phyloP scores from a whole-genome alignment of 1,140 invertebrate genomes.

The Drosophila sulfurigaster region DNA sequence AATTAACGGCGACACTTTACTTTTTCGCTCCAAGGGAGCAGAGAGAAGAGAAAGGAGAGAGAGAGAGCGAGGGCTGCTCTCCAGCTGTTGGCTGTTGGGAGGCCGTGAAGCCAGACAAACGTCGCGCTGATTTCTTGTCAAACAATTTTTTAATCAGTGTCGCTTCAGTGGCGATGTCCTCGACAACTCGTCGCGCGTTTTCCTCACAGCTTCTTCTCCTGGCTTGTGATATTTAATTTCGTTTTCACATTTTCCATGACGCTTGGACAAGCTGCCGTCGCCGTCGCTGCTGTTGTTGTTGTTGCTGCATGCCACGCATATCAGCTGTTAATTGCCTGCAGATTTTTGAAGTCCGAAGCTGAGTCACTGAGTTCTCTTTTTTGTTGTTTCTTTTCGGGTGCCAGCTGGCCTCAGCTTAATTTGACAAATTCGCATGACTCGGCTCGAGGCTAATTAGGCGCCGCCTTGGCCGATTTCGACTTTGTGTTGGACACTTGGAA shows the following conservation, averaged over 20 bases:
- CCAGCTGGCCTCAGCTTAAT: constrained; percentile 62
- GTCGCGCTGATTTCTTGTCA: constrained; percentile 82
- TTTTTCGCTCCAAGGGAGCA: constrained; percentile 23
- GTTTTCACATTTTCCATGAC: constrained; percentile 46
- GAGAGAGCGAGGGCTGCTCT: neutral
- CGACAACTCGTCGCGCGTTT: constrained; percentile 13
- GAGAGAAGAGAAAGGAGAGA: neutral
- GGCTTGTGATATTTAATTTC: constrained; percentile 67
- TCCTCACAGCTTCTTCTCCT: constrained; percentile 1
- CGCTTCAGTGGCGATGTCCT: constrained; percentile 70
- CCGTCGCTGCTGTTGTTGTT: neutral
- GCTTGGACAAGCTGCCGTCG: constrained; percentile 26
- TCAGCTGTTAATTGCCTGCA: constrained; percentile 72
- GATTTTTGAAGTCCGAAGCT: constrained; percentile 53
- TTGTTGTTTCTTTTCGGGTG: neutral
- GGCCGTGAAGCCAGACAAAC: constrained; percentile 56
- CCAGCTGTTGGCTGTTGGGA: neutral
- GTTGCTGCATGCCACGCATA: constrained; percentile 25
- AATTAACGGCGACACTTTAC: constrained; percentile 78
- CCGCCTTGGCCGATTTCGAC: constrained; percentile 17
- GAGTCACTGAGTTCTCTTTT: neutral
- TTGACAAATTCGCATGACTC: constrained; percentile 81
- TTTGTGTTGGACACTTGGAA: constrained; percentile 37
- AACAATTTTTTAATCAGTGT: constrained; percentile 84
- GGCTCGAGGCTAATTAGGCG: constrained; percentile 70